Base-by-base conservation (phyloP, 2,797 vertebrate genomes). In the Falco concolor region DNA sequence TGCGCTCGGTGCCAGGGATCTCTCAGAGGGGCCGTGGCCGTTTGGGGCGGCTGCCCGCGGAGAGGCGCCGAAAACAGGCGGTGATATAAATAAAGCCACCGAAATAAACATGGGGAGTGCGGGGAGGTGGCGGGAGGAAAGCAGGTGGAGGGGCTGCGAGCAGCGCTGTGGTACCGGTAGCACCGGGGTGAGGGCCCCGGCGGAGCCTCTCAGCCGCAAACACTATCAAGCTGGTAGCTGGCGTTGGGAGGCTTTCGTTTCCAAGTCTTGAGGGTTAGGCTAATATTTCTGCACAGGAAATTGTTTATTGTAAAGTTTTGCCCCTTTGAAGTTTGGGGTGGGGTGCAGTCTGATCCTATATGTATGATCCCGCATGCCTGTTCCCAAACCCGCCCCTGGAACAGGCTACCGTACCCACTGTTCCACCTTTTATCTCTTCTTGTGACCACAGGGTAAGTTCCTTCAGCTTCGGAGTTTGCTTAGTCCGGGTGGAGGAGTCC, bases 191-290 rank as follows among this genome's bases (percentile, higher is more conserved):
- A 25, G 30, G 23, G 23, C 8, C 27, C 6, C 8, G 6, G 34
- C 3, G 6, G 36, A 34, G 20, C 36, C 61, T 1, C 25, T 1
- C 25, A 4, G 5, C 20, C 5, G 6, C 12, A 5, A 17, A 5
- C 3, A 1, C 9, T 6, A 5, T 42, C 3, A 12, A 25, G 40
- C 13, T 24, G 21, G 2, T 45, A 19, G 9, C 25, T 2, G 13
- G 4, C 13, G 8, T 6, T 20, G 79, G 19, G 15, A 22, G 17
- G 21, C 42, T 32, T 61, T 47, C 0, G 1, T 10, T 34, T n/a
- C 34, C 53, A 22, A 14, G 8, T 23, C 45, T 6, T 17, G 54
- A n/a, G 36, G 32, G 9, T 25, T 30, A 21, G 22, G 24, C 5
- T 38, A 6, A 11, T 34, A 8, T 28, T 74, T 42, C 28, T 40